phyloP scores from a whole-genome alignment of 2,113 vertebrate genomes.

The Piaya cayana region DNA sequence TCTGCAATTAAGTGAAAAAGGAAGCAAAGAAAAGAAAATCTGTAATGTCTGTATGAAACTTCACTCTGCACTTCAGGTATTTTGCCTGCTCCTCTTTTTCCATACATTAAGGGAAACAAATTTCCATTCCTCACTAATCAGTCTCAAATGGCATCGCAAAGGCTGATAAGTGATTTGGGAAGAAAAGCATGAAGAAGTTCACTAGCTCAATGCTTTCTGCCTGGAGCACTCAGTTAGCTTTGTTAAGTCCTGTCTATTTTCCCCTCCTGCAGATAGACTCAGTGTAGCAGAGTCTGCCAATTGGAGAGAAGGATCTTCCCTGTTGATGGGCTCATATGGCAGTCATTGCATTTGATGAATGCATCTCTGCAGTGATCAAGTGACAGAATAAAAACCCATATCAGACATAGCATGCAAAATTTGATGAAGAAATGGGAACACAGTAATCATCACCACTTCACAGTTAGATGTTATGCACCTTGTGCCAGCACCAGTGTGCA shows the following conservation, averaged over 20 bases:
- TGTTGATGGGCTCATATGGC: not conserved
- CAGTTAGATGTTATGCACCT: not conserved
- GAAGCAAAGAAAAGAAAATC: not conserved
- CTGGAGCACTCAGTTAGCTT: not conserved
- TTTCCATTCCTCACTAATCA: not conserved
- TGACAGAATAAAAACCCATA: not conserved
- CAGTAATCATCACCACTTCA: not conserved
- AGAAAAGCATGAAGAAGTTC: not conserved
- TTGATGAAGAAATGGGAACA: slow-evolving; percentile 4
- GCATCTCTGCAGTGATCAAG: not conserved
- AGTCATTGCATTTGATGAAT: not conserved
- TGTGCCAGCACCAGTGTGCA: not conserved
- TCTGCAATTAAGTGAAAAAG: not conserved
- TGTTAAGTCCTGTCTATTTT: not conserved
- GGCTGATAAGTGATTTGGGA: not conserved
- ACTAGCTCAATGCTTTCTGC: not conserved
- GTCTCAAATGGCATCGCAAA: not conserved
- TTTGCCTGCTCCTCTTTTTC: not conserved
- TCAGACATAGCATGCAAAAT: not conserved
- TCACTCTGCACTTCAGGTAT: not conserved
- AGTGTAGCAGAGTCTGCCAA: not conserved
- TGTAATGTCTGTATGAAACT: not conserved
- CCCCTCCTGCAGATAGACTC: not conserved
- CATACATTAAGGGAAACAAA: rapidly evolving
- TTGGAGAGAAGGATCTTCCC: not conserved